phyloP scores from a whole-genome alignment of 2,113 vertebrate genomes.

The Macquaria ambigua region DNA sequence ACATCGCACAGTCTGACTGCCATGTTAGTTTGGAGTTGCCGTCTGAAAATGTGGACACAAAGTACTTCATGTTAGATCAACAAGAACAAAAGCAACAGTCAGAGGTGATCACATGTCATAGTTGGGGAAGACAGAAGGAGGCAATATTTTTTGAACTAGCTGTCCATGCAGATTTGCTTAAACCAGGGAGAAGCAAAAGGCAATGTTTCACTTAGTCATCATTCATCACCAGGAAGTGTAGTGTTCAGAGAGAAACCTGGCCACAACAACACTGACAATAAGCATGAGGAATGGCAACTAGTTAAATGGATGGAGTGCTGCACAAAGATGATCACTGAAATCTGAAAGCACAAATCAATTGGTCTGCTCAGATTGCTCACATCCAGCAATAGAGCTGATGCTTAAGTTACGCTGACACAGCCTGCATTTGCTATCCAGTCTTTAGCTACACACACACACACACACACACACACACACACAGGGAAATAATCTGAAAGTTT shows the following conservation, averaged over 20 bases:
- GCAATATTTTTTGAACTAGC: conserved; percentile 83
- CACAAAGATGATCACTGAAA: conserved; percentile 34
- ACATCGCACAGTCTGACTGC: conserved; percentile 99
- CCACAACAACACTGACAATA: conserved; percentile 34
- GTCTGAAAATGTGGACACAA: conserved; percentile 99
- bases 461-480: conserved; percentile 7
- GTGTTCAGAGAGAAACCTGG: conserved; percentile 32
- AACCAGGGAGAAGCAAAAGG: conserved; percentile 87
- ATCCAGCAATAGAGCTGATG: conserved; percentile 7
- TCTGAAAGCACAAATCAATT: conserved; percentile 37
- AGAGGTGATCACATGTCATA: conserved; percentile 90
- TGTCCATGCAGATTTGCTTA: conserved; percentile 88
- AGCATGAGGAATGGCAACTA: conserved; percentile 59
- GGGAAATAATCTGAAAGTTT: background rate
- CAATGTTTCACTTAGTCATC: conserved; percentile 87
- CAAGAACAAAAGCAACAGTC: conserved; percentile 89
- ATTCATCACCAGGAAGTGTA: conserved; percentile 35
- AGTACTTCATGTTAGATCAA: conserved; percentile 95
- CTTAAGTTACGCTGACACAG: conserved; percentile 18
- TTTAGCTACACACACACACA: conserved; percentile 17
- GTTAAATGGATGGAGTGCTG: conserved; percentile 24
- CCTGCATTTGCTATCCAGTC: conserved; percentile 11
- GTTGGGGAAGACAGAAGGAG: conserved; percentile 16
- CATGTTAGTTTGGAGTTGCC: conserved; percentile 99
- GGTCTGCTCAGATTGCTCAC: conserved; percentile 10